Evolutionary conservation across 2,113 vertebrate species (phyloP).

Genomic region (Emydocephalus ijimae): DNA sequence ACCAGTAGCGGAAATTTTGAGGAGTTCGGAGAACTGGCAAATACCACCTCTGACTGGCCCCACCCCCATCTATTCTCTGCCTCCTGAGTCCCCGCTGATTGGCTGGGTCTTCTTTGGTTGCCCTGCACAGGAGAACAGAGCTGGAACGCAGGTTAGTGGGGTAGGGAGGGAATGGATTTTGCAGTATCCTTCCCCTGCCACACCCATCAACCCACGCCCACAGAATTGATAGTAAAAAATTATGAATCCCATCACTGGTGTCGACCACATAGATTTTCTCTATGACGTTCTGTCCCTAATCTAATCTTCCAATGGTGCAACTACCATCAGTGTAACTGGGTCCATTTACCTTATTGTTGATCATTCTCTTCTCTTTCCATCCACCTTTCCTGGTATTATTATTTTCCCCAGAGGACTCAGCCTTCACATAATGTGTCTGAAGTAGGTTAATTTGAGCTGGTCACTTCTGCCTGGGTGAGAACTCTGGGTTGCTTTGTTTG

Average conservation of each 20-base stretch:
- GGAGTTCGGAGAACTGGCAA: no score
- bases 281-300: not conserved
- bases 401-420: not conserved
- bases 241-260: not conserved
- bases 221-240: no score
- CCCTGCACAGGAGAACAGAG: no score
- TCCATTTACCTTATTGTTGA: not conserved
- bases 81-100: no score
- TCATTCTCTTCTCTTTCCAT: not conserved
- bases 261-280: not conserved
- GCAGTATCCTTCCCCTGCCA: no score
- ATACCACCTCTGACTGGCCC: no score
- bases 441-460: not conserved
- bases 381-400: not conserved
- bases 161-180: no score
- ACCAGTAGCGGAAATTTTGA: no score
- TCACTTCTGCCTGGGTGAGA: not conserved
- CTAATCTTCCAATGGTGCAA: not conserved
- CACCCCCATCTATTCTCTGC: no score
- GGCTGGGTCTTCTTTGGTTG: no score
- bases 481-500: not conserved
- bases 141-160: no score
- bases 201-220: no score
- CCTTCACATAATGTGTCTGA: not conserved
- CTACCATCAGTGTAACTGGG: not conserved